Percentiles rank a stretch among this genome's conserved stretches.
phyloP scores from a whole-genome alignment of 2,797 vertebrate genomes.

The Cyclopterus lumpus region DNA sequence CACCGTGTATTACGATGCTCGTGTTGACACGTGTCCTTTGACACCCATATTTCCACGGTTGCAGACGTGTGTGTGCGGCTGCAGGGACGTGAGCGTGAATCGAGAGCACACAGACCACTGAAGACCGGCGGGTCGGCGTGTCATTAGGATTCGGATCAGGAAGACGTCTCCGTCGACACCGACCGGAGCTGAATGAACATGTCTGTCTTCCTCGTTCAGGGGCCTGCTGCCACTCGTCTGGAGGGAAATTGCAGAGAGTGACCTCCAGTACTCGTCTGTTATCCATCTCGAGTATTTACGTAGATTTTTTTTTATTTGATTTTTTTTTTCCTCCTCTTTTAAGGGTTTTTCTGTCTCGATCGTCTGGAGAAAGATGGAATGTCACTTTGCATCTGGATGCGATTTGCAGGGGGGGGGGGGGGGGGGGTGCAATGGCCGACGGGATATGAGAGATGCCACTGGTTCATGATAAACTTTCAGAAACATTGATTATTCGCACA shows the following conservation, averaged over 20 bases:
- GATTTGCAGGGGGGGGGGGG: constrained; percentile 7
- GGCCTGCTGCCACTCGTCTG: constrained; percentile 64
- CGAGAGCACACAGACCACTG: constrained; percentile 63
- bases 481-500: constrained; percentile 72
- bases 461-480: constrained; percentile 69
- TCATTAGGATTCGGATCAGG: constrained; percentile 82
- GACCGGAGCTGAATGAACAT: constrained; percentile 81
- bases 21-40: constrained; percentile 31
- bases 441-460: constrained; percentile 40
- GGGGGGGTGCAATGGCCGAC: not conserved
- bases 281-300: constrained; percentile 66
- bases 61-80: constrained; percentile 43
- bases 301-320: constrained; percentile 11
- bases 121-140: constrained; percentile 50
- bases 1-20: not conserved
- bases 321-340: constrained; percentile 3
- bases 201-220: constrained; percentile 75
- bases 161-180: constrained; percentile 70
- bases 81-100: constrained; percentile 50
- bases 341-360: constrained; percentile 15
- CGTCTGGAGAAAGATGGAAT: constrained; percentile 26
- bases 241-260: constrained; percentile 64
- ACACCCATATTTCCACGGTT: constrained; percentile 39
- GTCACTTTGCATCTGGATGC: constrained; percentile 26
- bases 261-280: constrained; percentile 65